A percentile compares a stretch with the other conserved stretches of the same genome.
Evolutionary conservation across 2,888 invertebrate genomes (phyloP).

Genomic region (Diarsia brunnea): DNA sequence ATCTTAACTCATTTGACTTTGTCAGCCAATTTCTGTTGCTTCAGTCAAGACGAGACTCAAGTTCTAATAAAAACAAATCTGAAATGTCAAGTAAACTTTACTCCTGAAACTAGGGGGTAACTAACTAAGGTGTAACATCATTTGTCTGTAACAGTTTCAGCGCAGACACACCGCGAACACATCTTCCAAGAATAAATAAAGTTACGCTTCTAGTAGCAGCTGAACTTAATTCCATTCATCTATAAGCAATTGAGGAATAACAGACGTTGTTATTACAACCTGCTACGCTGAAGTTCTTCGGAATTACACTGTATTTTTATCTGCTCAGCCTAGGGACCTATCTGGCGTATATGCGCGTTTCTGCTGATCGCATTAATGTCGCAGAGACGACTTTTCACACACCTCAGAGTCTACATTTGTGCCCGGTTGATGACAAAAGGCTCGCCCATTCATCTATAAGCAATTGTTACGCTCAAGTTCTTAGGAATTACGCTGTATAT

Average conservation of each 20-base stretch:
- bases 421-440: too few species aligned
- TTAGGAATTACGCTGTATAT: too few species aligned
- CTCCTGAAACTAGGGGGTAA: neutral
- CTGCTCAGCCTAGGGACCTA: neutral
- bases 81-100: constrained; percentile 18
- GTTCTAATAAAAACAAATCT: too few species aligned
- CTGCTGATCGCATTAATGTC: neutral
- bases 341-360: neutral
- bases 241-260: constrained; percentile 25
- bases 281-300: neutral
- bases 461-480: too few species aligned
- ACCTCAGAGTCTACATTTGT: neutral
- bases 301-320: neutral
- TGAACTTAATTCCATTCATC: constrained; percentile 15
- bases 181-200: neutral
- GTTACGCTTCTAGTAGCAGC: neutral
- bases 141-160: constrained; percentile 5
- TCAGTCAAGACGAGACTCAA: neutral
- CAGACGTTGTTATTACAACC: constrained; percentile 25
- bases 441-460: too few species aligned
- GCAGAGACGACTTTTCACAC: neutral
- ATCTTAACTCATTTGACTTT: neutral
- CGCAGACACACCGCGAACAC: neutral
- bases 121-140: constrained; percentile 5
- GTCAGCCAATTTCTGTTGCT: neutral